Evolutionary conservation across 1,140 invertebrate genomes (phyloP), one percentile per base, ranked within the genome.

Genomic region (Bombus sylvicola): DNA sequence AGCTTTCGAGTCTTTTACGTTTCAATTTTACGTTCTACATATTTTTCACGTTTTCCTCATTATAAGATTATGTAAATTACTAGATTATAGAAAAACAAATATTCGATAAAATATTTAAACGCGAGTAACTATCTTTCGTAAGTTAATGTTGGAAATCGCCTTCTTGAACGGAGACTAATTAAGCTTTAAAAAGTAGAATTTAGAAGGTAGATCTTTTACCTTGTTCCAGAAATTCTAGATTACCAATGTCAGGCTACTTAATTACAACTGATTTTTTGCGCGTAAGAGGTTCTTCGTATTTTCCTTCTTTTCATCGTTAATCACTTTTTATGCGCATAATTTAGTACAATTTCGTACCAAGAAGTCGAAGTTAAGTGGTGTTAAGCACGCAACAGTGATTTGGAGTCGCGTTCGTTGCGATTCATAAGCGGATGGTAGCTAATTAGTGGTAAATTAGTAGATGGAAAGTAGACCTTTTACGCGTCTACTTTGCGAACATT

Each of bases 371-470:
- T 39, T 62, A 12, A n/a, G 13, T 3, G 34, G 28, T 18, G 13
- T 41, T 39, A 0, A 41, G 39, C 34, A 39, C 59, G 53, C 75
- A 78, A 64, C 28, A 15, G 28, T 39, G 69, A 72, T 72, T 41
- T 41, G 13, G 34, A 59, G 39, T 64, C 6, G 28, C 28, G n/a
- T 68, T 68, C 10, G n/a, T 39, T 15, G 28, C 25, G 75, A 77
- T 77, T 39, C 57, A 34, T 39, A 59, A 59, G 59, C 9, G 41
- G 25, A 39, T 37, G 15, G 34, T 43, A 47, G 77, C 5, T 80
- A 80, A 80, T 80, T 69, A 80, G 64, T 6, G 64, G 43, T 39
- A 25, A 47, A 68, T 25, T 34, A n/a, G 25, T 41, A 64, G 41
- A 68, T 22, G 22, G 22, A 68, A 53, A 39, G 28, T 53, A 31